Evolutionary conservation across 2,113 vertebrate genomes (phyloP).

Genomic region (Cryptotis parvus): DNA sequence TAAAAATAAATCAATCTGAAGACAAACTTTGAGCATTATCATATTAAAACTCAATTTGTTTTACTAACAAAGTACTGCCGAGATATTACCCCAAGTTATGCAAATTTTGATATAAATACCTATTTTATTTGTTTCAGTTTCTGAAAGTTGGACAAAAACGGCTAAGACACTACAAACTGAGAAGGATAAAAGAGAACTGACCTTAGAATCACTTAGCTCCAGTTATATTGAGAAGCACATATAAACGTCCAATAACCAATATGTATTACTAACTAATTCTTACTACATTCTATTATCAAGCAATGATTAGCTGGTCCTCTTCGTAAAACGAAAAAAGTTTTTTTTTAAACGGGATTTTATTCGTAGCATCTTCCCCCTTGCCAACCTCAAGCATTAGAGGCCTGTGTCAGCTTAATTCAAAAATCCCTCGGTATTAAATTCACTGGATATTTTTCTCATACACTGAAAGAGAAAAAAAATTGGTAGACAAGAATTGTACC

Average conservation of each 20-base stretch:
- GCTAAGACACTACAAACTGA: conserved; percentile 26
- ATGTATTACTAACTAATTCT: conserved; percentile 46
- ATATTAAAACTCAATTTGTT: conserved; percentile 53
- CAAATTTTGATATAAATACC: conserved; percentile 37
- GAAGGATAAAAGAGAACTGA: conserved; percentile 11
- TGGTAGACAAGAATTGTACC: conserved; percentile 27
- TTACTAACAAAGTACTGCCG: conserved; percentile 29
- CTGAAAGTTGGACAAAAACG: conserved; percentile 49
- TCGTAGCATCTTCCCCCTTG: background rate
- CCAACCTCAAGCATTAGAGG: background rate
- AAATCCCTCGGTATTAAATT: conserved; percentile 48
- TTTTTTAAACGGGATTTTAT: conserved; percentile 12
- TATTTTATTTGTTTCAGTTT: conserved; percentile 60
- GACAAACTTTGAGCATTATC: conserved; percentile 19
- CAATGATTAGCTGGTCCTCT: background rate
- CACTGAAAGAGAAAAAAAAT: conserved; percentile 49
- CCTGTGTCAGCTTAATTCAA: conserved; percentile 52
- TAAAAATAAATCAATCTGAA: conserved; percentile 52
- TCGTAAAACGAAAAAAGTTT: conserved; percentile 43
- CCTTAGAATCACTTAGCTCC: conserved; percentile 30
- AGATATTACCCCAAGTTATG: background rate
- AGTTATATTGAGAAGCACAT: background rate
- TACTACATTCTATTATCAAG: conserved; percentile 22
- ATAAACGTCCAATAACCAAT: conserved; percentile 1
- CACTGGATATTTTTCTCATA: conserved; percentile 33